phyloP scores from a whole-genome alignment of 2,888 invertebrate genomes.

The Notodonta dromedarius region DNA sequence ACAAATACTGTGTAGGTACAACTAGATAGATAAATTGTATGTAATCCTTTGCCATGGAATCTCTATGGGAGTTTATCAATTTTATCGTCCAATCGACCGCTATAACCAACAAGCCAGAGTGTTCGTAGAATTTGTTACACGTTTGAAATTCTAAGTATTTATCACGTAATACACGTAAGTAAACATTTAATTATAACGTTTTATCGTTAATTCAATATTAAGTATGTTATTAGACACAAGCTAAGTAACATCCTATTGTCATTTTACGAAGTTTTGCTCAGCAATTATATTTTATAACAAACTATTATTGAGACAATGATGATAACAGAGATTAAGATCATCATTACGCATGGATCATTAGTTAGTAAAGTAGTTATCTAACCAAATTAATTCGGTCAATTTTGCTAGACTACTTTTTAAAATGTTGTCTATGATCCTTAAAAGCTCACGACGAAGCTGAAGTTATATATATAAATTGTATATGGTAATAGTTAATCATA shows the following conservation, averaged over 20 bases:
- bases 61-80: constrained; percentile 16
- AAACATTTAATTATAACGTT: constrained; percentile 21
- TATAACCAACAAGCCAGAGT: constrained; percentile 17
- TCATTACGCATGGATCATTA: too few relatives aligned
- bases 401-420: too few relatives aligned
- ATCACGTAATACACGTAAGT: constrained; percentile 16
- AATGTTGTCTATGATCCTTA: too few relatives aligned
- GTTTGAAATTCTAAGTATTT: constrained; percentile 20
- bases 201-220: constrained; percentile 2
- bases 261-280: background rate
- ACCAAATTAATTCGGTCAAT: too few relatives aligned
- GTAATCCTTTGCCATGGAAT: background rate
- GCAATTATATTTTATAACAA: background rate
- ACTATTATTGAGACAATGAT: background rate
- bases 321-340: too few relatives aligned
- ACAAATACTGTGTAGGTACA: background rate
- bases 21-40: background rate
- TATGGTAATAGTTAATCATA: too few relatives aligned
- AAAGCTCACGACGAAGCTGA: too few relatives aligned
- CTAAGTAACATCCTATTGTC: background rate
- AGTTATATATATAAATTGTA: too few relatives aligned
- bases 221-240: too few relatives aligned
- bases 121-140: constrained; percentile 21
- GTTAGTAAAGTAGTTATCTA: too few relatives aligned
- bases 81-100: constrained; percentile 20